Base-by-base conservation (phyloP, 2,113 vertebrate genomes). In the Empidonax traillii region DNA sequence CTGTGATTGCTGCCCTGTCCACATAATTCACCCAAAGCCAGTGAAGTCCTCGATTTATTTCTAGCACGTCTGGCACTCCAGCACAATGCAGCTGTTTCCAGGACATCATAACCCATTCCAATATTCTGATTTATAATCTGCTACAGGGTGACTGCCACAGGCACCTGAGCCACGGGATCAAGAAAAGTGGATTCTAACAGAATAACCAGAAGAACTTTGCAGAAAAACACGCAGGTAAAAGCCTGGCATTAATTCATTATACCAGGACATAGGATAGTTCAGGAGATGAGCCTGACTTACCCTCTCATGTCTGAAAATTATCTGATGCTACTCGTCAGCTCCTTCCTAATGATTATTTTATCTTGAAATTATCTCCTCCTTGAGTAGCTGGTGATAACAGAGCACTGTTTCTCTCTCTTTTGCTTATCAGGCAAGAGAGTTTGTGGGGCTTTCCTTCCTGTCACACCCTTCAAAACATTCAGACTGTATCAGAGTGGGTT, bases 71-170 rank as follows among this genome's bases (percentile, higher is more conserved):
- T 89, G 88, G 53, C 61, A 81, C 51, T 86, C 37, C 8, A 22
- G 71, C 58, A 62, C 46, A 87, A 87, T 63, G 62, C 85, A 94
- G 91, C 58, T 83, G 46, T 51, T 96, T 74, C 77, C 71, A 93
- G 78, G n/a, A 62, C 53, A 71, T 85, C n/a, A 39, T 69, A 89
- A 55, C 20, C 46, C 81, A 62, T 53, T 87, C 77, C 87, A 89
- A 53, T 66, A 93, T 73, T 83, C 58, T 91, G 89, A 89, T 96
- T 97, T 91, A 96, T 93, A 58, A 43, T 61, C 49, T 87, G 62
- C n/a, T 94, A 89, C 28, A 44, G 55, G 62, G 62, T 41, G 74
- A 87, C 85, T 91, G 85, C 55, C 81, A 89, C 81, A 72, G 62
- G 85, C 30, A 82, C 28, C 77, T 82, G 72, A 94, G 55, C 49